phyloP scores from a whole-genome alignment of 1,140 invertebrate genomes.

The Dendrolimus kikuchii region DNA sequence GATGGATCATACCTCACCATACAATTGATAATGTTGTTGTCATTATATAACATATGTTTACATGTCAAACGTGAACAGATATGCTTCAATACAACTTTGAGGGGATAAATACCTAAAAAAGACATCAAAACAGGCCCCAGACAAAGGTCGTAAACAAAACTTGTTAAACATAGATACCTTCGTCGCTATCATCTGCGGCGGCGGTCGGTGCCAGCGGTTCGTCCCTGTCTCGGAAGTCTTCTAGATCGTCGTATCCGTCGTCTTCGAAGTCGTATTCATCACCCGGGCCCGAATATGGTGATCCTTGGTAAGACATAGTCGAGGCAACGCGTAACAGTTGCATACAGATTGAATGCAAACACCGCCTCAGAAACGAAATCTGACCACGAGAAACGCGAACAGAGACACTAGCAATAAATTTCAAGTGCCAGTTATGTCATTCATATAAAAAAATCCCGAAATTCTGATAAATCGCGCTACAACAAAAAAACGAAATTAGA shows the following conservation, averaged over 20 bases:
- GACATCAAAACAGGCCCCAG: conserved; percentile 42
- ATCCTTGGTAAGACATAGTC: conserved; percentile 71
- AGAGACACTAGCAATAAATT: conserved; percentile 31
- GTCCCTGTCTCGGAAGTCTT: conserved; percentile 60
- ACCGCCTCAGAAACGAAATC: conserved; percentile 50
- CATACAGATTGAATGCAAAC: conserved; percentile 63
- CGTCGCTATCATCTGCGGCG: conserved; percentile 59
- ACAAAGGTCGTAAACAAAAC: conserved; percentile 52
- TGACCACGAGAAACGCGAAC: conserved; percentile 28
- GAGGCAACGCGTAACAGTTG: conserved; percentile 67
- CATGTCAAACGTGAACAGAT: conserved; percentile 22
- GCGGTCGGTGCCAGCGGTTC: conserved; percentile 43
- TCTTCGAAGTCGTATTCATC: conserved; percentile 69
- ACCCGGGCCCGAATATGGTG: conserved; percentile 65
- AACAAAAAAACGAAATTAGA: conserved; percentile 45
- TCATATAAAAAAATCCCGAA: conserved; percentile 43
- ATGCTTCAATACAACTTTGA: conserved; percentile 18
- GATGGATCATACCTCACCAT: conserved; percentile 6
- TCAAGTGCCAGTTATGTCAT: conserved; percentile 42
- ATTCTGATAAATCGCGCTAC: conserved; percentile 27
- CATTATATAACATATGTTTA: conserved; percentile 51
- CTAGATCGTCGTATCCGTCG: conserved; percentile 66
- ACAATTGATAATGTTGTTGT: conserved; percentile 30
- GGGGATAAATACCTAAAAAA: conserved; percentile 21
- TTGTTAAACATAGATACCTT: conserved; percentile 34